These are phyloP conservation scores for Echeneis naucrates DNA, from an alignment of 2,797 vertebrate species.

Conservation along the genomic window DNA sequence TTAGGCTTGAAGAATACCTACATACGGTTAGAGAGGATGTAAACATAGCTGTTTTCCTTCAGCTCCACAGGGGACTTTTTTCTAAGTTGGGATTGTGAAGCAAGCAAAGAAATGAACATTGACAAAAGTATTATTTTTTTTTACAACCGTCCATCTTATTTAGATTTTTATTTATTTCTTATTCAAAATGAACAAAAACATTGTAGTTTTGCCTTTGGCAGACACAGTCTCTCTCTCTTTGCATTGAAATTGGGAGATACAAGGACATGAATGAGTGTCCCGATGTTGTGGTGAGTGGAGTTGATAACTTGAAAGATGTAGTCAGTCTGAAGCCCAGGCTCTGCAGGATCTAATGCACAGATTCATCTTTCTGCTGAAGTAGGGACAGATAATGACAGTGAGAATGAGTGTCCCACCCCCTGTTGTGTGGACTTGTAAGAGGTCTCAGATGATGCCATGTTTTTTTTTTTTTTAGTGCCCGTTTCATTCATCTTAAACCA, in stretches of 20 bases:
- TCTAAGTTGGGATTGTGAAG: not conserved
- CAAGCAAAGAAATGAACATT: not conserved
- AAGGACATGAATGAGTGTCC: slow-evolving; percentile 14
- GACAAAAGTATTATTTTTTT: not conserved
- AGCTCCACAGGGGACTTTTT: not conserved
- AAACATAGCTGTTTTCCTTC: not conserved
- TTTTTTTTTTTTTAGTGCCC: slow-evolving; percentile 28
- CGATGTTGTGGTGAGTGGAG: slow-evolving; percentile 20
- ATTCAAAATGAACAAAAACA: slow-evolving; percentile 1
- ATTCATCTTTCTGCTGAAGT: slow-evolving; percentile 42
- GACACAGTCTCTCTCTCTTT: slow-evolving; percentile 3
- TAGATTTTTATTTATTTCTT: no score
- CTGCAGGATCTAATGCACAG: slow-evolving; percentile 29
- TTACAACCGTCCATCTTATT: not conserved
- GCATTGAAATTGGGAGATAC: slow-evolving; percentile 4
- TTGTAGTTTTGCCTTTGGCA: not conserved
- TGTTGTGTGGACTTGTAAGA: slow-evolving; percentile 3
- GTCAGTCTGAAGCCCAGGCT: slow-evolving; percentile 31
- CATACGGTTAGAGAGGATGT: not conserved
- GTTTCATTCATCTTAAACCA: slow-evolving; percentile 25
- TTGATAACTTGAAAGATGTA: slow-evolving; percentile 25
- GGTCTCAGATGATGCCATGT: slow-evolving; percentile 23
- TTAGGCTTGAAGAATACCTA: not conserved
- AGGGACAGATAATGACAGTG: slow-evolving; percentile 15
- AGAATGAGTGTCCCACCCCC: slow-evolving; percentile 1